phyloP scores from a whole-genome alignment of 1,140 invertebrate species.

The Zophobas morio region DNA sequence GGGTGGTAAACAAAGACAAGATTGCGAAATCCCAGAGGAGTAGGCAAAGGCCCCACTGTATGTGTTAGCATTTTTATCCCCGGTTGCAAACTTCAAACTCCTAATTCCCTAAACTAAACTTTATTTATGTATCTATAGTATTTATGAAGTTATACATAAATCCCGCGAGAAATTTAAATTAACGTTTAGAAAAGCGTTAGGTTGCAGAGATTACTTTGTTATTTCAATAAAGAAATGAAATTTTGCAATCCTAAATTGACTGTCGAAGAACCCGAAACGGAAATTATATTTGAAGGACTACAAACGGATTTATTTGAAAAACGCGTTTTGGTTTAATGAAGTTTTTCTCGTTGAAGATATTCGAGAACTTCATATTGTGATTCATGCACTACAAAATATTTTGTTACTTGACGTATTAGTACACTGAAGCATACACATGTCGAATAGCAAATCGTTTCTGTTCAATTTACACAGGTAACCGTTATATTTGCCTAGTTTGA shows the following conservation, averaged over 20 bases:
- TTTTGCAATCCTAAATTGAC: too few relatives aligned
- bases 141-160: slow-evolving; percentile 6
- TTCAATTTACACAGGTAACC: slow-evolving; percentile 22
- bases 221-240: too few relatives aligned
- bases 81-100: slow-evolving; percentile 25
- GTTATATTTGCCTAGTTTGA: slow-evolving; percentile 5
- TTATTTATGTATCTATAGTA: slow-evolving; percentile 14
- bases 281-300: too few relatives aligned
- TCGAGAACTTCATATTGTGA: too few relatives aligned
- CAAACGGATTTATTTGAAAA: too few relatives aligned
- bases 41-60: slow-evolving; percentile 14
- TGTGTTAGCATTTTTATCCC: slow-evolving; percentile 35
- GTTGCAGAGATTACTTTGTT: too few relatives aligned
- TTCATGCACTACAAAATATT: too few relatives aligned
- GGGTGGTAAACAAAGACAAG: slow-evolving; percentile 25
- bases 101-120: slow-evolving; percentile 31
- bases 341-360: too few relatives aligned
- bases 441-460: neutral
- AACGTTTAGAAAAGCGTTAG: neutral
- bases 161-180: slow-evolving; percentile 28
- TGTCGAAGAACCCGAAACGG: too few relatives aligned
- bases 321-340: too few relatives aligned
- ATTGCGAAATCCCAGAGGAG: slow-evolving; percentile 26
- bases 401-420: too few relatives aligned
- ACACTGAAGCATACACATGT: neutral